Base-by-base conservation (phyloP, 2,888 invertebrate species). In the Agrilus cyanescens region DNA sequence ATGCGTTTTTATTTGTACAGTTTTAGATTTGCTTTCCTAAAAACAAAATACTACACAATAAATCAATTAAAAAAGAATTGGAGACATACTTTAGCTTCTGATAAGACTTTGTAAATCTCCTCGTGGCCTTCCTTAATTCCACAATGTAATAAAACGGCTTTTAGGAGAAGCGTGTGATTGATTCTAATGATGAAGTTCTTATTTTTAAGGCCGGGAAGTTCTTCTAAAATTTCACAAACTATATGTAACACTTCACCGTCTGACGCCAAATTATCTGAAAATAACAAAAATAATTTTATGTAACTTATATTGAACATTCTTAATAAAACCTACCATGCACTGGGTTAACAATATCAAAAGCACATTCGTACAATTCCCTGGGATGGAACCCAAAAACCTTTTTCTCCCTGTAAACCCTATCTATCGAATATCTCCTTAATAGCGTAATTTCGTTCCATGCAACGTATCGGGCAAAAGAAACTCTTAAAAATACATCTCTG, bases 291-390 rank as follows among this genome's bases (percentile, higher is more conserved):
- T 14, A 12, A 15, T 16, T n/a, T 36, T 8, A 3, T 12, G 12
- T 13, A 36, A 36, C 2, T n/a, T 14, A 36, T 36, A 36, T 6
- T 15, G 14, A 33, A 39, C 12, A 30, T 14, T 32, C 12, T n/a
- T 14, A 14, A 16, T 15, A 25, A 35, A 10, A 29, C 29, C 31
- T 61, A 72, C 81, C 81, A 44, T 76, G 71, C 46, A 72, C 77
- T 2, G 88, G 80, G 4, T 85, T 83, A 25, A 95, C 83, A 46
- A 96, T 87, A 64, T 96, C 96, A 65, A 94, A 94, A 2, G 89
- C 88, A 65, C 91, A 91, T 64, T 94, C 93, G 43, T 82, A 80
- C 13, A 87, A 74, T 67, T 95, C 93, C 48, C 83, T 75, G 0
- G 96, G 96, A 66, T 93, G 90, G 55, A 85, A 83, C 1, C 89